phyloP scores from a whole-genome alignment of 2,113 vertebrate species.

The Anoplopoma fimbria region DNA sequence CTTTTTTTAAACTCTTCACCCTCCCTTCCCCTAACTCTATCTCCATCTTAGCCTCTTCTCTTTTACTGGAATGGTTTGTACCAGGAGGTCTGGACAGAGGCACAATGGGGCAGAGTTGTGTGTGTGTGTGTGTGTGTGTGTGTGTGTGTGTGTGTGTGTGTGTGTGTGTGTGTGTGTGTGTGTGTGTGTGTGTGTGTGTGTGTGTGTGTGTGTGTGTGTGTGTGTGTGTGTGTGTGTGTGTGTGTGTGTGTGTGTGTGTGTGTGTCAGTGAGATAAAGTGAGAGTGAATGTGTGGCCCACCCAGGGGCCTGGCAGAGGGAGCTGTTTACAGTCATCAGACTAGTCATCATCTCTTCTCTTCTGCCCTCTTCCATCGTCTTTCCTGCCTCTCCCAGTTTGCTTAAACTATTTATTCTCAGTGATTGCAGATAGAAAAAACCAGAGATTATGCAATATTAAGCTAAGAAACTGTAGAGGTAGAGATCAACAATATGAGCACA shows the following conservation, averaged over 20 bases:
- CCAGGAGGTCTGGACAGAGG: slow-evolving; percentile 64
- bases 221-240: background rate
- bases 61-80: slow-evolving; percentile 62
- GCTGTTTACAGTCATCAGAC: slow-evolving; percentile 79
- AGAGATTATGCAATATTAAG: slow-evolving; percentile 40
- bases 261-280: slow-evolving; percentile 72
- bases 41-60: slow-evolving; percentile 48
- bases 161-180: slow-evolving; percentile 47
- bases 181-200: too few relatives aligned
- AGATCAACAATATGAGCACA: background rate
- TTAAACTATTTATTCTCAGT: slow-evolving; percentile 22
- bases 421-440: slow-evolving; percentile 33
- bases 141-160: slow-evolving; percentile 26
- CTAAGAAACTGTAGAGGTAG: background rate
- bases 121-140: slow-evolving; percentile 51
- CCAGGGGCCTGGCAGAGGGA: slow-evolving; percentile 74
- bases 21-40: slow-evolving; percentile 22
- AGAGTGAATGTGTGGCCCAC: slow-evolving; percentile 79
- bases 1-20: slow-evolving; percentile 1
- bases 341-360: slow-evolving; percentile 58
- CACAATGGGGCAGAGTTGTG: slow-evolving; percentile 49
- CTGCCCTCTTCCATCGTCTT: slow-evolving; percentile 52
- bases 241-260: slow-evolving; percentile 33
- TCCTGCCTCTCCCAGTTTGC: slow-evolving; percentile 57
- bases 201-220: slow-evolving; percentile 46